Base-by-base conservation (phyloP, 1,140 invertebrate species). In the Brachionus plicatilis region DNA sequence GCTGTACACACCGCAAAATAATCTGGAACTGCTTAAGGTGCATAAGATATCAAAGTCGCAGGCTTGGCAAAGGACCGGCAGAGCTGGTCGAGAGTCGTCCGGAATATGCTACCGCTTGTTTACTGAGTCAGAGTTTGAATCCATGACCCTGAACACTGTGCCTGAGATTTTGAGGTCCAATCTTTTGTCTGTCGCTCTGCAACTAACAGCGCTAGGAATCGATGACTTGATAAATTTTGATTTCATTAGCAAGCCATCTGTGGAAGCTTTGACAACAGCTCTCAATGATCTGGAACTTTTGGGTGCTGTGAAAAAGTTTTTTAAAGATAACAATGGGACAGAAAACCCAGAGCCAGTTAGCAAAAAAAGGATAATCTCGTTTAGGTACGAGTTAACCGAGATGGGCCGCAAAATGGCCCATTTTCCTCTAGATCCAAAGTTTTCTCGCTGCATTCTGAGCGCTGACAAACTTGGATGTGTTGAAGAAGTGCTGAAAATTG, bases 31-130 rank as follows among this genome's bases (percentile, higher is more conserved):
- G 11, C 88, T 98, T 47, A 93, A 93, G 87, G 93, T 97, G 1
- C 92, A 94, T 75, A 91, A 92, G 87, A 93, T 97, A 85, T 96
- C 96, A 4, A 93, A 95, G 89, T 95, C 95, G 41, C 95, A 97
- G 89, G 94, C 94, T 0, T 94, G 94, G 93, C 96, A 99, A 90
- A 91, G 96, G 83, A 92, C 94, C 14, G 96, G 96, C 1, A 90
- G 96, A 85, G 95, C 96, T 11, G 96, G 96, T 11, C 92, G 96
- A 56, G 94, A 96, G 88, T 92, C 92, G 6, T 90, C 93, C 12
- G 96, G 96, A 7, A 91, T 90, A 85, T 96, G 95, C 88, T 97
- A 96, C 87, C 91, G 95, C 85, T 92, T 94, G 0, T 96, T 94
- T 87, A 94, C 94, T 50, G 88, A 90, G 83, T 84, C 87, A 56